These are phyloP conservation scores for Camptogramma bilineatum DNA, from an alignment of 2,888 invertebrate species.

Conservation along the genomic window DNA sequence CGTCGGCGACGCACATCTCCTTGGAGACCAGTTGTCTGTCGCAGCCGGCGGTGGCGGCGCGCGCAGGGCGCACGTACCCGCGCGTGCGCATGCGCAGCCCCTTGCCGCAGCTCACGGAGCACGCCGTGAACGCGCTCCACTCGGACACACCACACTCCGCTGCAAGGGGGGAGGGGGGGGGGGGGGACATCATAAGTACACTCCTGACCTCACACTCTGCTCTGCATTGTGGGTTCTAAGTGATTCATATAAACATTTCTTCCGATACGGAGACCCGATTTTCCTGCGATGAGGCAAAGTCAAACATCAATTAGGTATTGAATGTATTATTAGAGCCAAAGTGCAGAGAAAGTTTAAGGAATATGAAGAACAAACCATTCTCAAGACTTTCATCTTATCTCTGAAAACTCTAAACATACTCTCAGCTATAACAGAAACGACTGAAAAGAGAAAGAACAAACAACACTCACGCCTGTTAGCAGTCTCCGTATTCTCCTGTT, in stretches of 20 bases:
- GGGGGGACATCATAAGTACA: background rate
- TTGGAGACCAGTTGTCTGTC: conserved; percentile 92
- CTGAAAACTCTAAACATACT: too few relatives aligned
- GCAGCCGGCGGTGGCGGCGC: conserved; percentile 88
- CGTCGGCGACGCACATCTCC: conserved; percentile 94
- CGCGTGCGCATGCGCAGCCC: conserved; percentile 93
- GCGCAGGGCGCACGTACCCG: conserved; percentile 88
- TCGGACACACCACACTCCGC: conserved; percentile 92
- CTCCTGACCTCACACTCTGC: background rate
- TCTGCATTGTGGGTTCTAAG: too few relatives aligned
- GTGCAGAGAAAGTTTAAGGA: too few relatives aligned
- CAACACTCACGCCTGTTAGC: conserved; percentile 87
- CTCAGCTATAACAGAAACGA: too few relatives aligned
- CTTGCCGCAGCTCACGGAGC: conserved; percentile 88
- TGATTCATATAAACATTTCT: too few relatives aligned
- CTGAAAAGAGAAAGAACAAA: background rate
- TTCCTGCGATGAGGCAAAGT: background rate
- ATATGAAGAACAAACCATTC: too few relatives aligned
- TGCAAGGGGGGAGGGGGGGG: too few relatives aligned
- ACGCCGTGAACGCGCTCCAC: conserved; percentile 89
- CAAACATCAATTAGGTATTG: too few relatives aligned
- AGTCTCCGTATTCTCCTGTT: conserved; percentile 89
- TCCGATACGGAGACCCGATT: too few relatives aligned
- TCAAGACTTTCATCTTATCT: too few relatives aligned
- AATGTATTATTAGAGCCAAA: too few relatives aligned